These are phyloP conservation scores for Gadus macrocephalus DNA, from an alignment of 2,113 vertebrate genomes.

Conservation along the genomic window DNA sequence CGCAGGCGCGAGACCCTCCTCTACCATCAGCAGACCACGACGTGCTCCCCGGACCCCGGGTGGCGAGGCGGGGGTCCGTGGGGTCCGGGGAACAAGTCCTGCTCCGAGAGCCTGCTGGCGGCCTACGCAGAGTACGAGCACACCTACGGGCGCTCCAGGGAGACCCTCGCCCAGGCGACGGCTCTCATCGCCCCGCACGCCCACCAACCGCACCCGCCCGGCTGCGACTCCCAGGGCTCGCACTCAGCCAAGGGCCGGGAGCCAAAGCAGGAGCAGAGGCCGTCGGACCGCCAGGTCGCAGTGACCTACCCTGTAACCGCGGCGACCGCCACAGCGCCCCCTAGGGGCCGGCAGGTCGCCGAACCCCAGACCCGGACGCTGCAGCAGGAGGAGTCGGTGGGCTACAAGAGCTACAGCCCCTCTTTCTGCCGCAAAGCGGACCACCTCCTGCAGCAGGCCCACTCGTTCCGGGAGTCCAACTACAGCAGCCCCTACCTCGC, in stretches of 20 bases:
- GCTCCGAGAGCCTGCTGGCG: slow-evolving; percentile 79
- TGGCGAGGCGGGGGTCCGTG: slow-evolving; percentile 38
- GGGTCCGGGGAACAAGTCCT: slow-evolving; percentile 60
- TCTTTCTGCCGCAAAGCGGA: slow-evolving; percentile 81
- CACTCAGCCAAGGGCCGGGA: slow-evolving; percentile 19
- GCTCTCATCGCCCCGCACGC: slow-evolving; percentile 65
- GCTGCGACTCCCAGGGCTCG: slow-evolving; percentile 40
- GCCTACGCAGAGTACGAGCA: slow-evolving; percentile 66
- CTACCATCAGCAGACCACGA: slow-evolving; percentile 62
- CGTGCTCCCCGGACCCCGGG: slow-evolving; percentile 44
- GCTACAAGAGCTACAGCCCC: slow-evolving; percentile 85
- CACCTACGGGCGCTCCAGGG: slow-evolving; percentile 77
- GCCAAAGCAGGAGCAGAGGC: not conserved
- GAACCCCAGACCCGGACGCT: slow-evolving; percentile 65
- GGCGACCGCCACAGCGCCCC: slow-evolving; percentile 18
- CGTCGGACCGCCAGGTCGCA: slow-evolving; percentile 35
- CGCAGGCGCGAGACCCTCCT: slow-evolving; percentile 74
- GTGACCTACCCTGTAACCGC: slow-evolving; percentile 29
- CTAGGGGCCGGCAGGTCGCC: slow-evolving; percentile 61
- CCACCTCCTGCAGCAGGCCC: slow-evolving; percentile 79
- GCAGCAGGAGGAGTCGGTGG: slow-evolving; percentile 51
- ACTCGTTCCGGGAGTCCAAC: slow-evolving; percentile 79
- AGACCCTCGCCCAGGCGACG: slow-evolving; percentile 75
- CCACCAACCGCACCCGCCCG: slow-evolving; percentile 27
- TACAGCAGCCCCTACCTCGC: slow-evolving; percentile 71